phyloP scores from a whole-genome alignment of 2,797 vertebrate species.

The Enteromius trimaculatus region DNA sequence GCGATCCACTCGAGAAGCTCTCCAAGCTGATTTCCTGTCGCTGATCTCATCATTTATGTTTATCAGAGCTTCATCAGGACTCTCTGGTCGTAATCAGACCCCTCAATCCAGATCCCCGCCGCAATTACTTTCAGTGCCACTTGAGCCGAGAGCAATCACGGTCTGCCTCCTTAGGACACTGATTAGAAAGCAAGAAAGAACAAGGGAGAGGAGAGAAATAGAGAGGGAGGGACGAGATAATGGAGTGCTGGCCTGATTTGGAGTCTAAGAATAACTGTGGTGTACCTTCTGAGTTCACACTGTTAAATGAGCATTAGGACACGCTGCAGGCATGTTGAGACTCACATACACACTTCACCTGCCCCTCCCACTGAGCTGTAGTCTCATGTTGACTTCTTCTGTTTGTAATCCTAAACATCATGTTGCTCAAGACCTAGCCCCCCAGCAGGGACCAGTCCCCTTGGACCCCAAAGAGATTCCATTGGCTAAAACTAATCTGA shows the following conservation, averaged over 20 bases:
- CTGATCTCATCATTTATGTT: conserved; percentile 44
- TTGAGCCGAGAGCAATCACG: conserved; percentile 37
- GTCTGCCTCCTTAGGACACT: conserved; percentile 31
- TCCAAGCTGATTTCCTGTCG: conserved; percentile 18
- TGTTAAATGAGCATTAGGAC: conserved; percentile 46
- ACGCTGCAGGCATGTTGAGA: conserved; percentile 4
- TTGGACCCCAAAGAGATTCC: background rate
- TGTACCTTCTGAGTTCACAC: conserved; percentile 52
- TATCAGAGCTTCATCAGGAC: conserved; percentile 37
- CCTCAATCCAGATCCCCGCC: conserved; percentile 30
- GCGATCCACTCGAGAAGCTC: conserved; percentile 23
- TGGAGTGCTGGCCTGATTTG: conserved; percentile 65
- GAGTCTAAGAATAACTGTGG: conserved; percentile 70
- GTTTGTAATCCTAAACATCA: background rate
- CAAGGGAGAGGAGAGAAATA: conserved; percentile 19
- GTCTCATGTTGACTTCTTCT: background rate
- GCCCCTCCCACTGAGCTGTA: background rate
- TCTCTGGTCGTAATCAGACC: conserved; percentile 49
- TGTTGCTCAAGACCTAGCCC: background rate
- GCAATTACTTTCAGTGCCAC: conserved; percentile 2
- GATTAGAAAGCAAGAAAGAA: conserved; percentile 36
- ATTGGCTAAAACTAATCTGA: background rate
- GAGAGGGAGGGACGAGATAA: conserved; percentile 45
- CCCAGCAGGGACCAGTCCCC: background rate
- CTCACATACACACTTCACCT: background rate